Base-by-base conservation (phyloP, 2,888 invertebrate genomes). In the Phragmatobia fuliginosa region DNA sequence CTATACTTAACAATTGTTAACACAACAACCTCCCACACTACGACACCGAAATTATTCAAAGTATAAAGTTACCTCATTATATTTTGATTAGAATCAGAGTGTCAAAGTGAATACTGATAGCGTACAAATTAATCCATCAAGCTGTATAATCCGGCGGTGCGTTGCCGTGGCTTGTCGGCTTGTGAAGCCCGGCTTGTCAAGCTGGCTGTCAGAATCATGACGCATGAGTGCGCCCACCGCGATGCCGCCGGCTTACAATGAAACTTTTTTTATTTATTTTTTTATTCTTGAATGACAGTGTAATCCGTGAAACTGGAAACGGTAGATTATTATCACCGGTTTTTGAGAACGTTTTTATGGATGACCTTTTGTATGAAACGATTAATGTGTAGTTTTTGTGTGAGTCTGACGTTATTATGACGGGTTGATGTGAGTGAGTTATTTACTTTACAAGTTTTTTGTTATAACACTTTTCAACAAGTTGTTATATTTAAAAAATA, bases 41-140 rank as follows among this genome's bases (percentile, higher is more conserved):
- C 18, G 72, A 71, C 63, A 71, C 71, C 72, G 68, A 77, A 75
- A 72, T 64, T 73, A 77, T 82, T 45, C 62, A 64, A 61, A 71
- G 61, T 76, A 75, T 73, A 72, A 75, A 73, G 78, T 83, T 82
- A 82, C 75, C 84, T 86, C 83, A 86, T 88, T 87, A 87, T 86
- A 87, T 87, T 85, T 85, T 82, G 88, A 90, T 89, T 81, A 79
- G 76, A 83, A 89, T 87, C 85, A 81, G 66, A 79, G 79, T 72
- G 77, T 75, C 79, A 80, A 76, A 82, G 74, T 79, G 79, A 76
- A 80, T 79, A 76, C 79, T 72, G 82, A 81, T 80, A 78, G 71
- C 75, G 62, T 67, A 82, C 87, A 92, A 94, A 94, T 94, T 91
- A 94, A 94, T 94, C 92, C 92, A 93, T 94, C 93, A 93, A 83